Conservation (phyloP, 30 jellyfish, hydroid and myxozoan species). For the Mastigias papua region DNA sequence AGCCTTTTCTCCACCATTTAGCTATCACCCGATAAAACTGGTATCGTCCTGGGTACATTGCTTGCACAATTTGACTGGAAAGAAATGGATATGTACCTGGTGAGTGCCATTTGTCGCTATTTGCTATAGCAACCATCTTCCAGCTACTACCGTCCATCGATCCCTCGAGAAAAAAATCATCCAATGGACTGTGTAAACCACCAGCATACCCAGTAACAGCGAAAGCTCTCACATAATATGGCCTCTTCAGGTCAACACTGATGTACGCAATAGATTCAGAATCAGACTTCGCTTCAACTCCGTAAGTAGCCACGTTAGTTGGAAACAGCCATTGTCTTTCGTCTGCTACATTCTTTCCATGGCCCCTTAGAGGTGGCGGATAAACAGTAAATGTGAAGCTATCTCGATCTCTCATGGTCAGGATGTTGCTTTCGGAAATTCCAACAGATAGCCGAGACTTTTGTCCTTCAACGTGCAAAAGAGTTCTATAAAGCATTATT, state of each 20-base stretch:
- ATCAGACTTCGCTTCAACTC: slow-evolving; percentile 4
- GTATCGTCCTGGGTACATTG: slow-evolving; percentile 31
- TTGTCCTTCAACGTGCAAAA: no score
- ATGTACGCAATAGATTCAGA: slow-evolving; percentile 3
- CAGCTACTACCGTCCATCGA: slow-evolving; percentile 23
- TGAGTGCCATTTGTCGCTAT: slow-evolving; percentile 35
- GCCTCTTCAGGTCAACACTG: not conserved
- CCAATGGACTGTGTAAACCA: slow-evolving; percentile 22
- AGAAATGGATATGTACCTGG: slow-evolving; percentile 46
- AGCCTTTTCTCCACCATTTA: no score
- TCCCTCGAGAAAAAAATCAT: slow-evolving; percentile 24
- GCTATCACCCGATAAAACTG: no score
- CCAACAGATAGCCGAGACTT: no score
- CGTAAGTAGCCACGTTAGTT: not conserved
- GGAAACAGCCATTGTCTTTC: slow-evolving; percentile 1
- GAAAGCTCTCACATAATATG: slow-evolving; percentile 34
- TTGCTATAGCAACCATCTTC: slow-evolving; percentile 38
- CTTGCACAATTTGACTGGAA: slow-evolving; percentile 6
- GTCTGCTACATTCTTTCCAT: slow-evolving; percentile 35
- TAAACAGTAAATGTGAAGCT: no score
- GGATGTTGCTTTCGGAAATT: no score
- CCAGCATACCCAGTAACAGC: slow-evolving; percentile 49
- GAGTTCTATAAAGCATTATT: no score
- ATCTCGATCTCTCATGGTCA: no score
- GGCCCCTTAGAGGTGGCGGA: no score